Evolutionary conservation across 53 echinoderm and acorn worm genomes (phyloP), one percentile per base, ranked within the genome.

Genomic region (Mesocentrotus franciscanus): DNA sequence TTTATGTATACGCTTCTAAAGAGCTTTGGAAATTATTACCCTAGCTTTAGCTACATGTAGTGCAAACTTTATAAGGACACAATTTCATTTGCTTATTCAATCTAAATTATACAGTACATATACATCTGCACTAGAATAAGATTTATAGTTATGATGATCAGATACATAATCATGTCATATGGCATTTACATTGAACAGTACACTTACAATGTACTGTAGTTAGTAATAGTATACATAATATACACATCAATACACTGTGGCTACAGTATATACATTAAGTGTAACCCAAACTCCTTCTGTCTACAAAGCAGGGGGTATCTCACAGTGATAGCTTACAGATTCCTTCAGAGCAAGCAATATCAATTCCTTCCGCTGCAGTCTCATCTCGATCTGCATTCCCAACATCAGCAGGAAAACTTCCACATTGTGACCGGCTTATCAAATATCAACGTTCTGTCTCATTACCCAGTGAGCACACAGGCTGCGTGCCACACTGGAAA

Each of bases 371-470:
- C 90, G 90, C 58, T 90, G 90, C 90, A 90, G 58, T 60, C 32
- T 30, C 81, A 81, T 81, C 60, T 90, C 60, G 4, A 70, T 34
- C 66, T 92, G 92, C 92, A 64, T 92, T 36, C 64, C 20, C 62
- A 39, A 92, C 61, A 92, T 64, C 62, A 92, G 92, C 92, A 92
- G 92, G 92, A 92, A 92, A 92, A 92, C 92, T 62, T 92, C 92
- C 92, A 92, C 92, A 92, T 68, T 92, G 64, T 68, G 70, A 92
- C 92, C 92, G 27, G 92, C 62, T 92, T 92, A 90, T 90, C 90
- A 90, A 60, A 90, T 85, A 85, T 85, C 87, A 60, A 90, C 36
- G 90, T 90, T 92, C 92, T 92, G 92, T 92, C 68, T 92, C 70
- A 92, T 62, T 66, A 92, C 92, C 66, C 62, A 34, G 92, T 24